Evolutionary conservation across 2,797 vertebrate genomes (phyloP), one percentile per base, ranked within the genome.

Genomic region (Psittacula echo): DNA sequence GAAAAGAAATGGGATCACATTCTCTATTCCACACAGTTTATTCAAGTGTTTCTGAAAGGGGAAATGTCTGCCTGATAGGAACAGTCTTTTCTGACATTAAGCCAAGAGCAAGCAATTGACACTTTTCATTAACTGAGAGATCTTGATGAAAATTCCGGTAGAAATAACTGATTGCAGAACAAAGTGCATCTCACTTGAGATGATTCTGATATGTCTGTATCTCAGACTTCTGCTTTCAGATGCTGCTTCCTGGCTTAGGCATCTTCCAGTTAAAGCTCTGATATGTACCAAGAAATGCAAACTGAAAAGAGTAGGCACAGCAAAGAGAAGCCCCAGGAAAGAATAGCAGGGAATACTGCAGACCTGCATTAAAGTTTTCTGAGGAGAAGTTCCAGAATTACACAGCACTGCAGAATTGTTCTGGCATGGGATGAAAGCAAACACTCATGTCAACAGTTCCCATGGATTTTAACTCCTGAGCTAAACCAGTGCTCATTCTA

Each of bases 371-470:
- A 9, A 83, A 61, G 26, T 87, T 89, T 90, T 90, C 72, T 74
- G 71, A 93, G 53, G 45, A 84, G 85, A 74, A n/a, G 26, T 91
- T 92, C 68, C 74, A 62, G 75, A 93, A 68, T 92, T 92, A 48
- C 72, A 61, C 50, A 77, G n/a, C 45, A 29, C 44, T 87, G 56
- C 48, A 65, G 42, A 92, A 85, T 44, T 92, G 39, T 71, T 87
- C 92, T 95, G 84, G 81, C 77, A 67, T 47, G 32, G 45, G 65
- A 95, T 79, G 75, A 95, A 90, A 94, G 89, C 51, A 89, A 76
- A 61, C 15, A 26, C 65, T 93, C 2, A 2, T 6, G 7, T 97
- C 93, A 92, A 53, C 80, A 76, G 64, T 73, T 87, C 42, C 74
- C 34, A 45, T 71, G 67, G 87, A 71, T 78, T 95, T 83, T 75